phyloP scores from a whole-genome alignment of 1,140 invertebrate species.

The Brachionus calyciflorus region DNA sequence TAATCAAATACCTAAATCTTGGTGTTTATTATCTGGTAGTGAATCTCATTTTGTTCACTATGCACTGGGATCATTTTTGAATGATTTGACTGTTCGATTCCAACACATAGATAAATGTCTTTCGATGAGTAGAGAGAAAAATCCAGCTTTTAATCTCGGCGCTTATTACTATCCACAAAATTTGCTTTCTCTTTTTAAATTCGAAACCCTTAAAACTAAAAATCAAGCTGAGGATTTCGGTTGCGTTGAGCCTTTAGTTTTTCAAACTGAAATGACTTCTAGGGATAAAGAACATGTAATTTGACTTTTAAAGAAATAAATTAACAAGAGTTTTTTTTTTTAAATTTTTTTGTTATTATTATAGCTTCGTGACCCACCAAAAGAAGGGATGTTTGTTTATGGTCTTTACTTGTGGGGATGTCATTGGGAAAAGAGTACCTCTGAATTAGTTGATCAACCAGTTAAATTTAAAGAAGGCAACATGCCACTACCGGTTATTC shows the following conservation, averaged over 20 bases:
- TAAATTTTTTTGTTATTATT: slow-evolving; percentile 38
- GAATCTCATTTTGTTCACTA: slow-evolving; percentile 4
- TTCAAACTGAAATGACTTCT: slow-evolving; percentile 59
- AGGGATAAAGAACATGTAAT: slow-evolving; percentile 61
- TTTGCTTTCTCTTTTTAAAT: slow-evolving; percentile 57
- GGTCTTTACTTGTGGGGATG: slow-evolving; percentile 59
- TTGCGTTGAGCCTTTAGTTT: slow-evolving; percentile 56
- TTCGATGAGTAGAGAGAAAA: slow-evolving; percentile 56
- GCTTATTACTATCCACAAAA: slow-evolving; percentile 57
- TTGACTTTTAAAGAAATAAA: neutral
- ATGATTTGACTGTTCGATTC: slow-evolving; percentile 54
- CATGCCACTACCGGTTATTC: slow-evolving; percentile 57
- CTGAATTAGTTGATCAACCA: slow-evolving; percentile 57
- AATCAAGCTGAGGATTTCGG: slow-evolving; percentile 53
- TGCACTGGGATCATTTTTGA: slow-evolving; percentile 52
- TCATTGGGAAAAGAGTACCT: slow-evolving; percentile 59
- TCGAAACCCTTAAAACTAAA: slow-evolving; percentile 53
- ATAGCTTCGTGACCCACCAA: slow-evolving; percentile 59
- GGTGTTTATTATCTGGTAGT: slow-evolving; percentile 45
- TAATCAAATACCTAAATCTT: slow-evolving; percentile 54
- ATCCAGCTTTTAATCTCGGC: slow-evolving; percentile 58
- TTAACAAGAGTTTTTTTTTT: neutral
- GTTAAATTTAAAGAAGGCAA: slow-evolving; percentile 51
- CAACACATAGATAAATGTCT: slow-evolving; percentile 59
- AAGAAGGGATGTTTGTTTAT: slow-evolving; percentile 60